Evolutionary conservation across 1,140 invertebrate species (phyloP).

Genomic region (Eubasilissa regina): DNA sequence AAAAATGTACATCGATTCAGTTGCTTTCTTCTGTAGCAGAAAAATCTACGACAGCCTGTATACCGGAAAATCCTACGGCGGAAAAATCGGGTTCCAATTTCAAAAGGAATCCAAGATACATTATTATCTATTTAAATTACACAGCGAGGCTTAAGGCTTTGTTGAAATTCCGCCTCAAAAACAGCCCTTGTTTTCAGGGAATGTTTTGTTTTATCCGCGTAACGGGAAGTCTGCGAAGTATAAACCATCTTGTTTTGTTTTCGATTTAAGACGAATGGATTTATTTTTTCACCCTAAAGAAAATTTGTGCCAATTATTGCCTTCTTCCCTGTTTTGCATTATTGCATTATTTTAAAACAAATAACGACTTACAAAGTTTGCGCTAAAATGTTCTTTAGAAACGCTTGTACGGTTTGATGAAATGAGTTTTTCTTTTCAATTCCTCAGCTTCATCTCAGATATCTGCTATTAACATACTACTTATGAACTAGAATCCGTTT

Average conservation of each 20-base stretch:
- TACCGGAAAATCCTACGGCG: slow-evolving; percentile 3
- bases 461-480: too few species aligned
- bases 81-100: slow-evolving; percentile 44
- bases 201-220: slow-evolving; percentile 32
- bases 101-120: slow-evolving; percentile 44
- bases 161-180: slow-evolving; percentile 31
- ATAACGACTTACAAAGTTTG: background rate
- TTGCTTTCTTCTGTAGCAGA: background rate
- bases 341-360: background rate
- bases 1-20: background rate
- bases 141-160: slow-evolving; percentile 20
- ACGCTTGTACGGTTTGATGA: too few species aligned
- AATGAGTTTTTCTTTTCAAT: too few species aligned
- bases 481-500: too few species aligned
- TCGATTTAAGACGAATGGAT: slow-evolving; percentile 2
- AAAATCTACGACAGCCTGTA: background rate
- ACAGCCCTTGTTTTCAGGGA: slow-evolving; percentile 19
- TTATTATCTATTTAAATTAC: slow-evolving; percentile 47
- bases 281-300: slow-evolving; percentile 19
- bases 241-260: slow-evolving; percentile 42
- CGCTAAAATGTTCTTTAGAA: background rate
- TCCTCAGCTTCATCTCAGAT: too few species aligned
- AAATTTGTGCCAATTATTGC: slow-evolving; percentile 16
- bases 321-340: background rate
- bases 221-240: slow-evolving; percentile 29